Conservation (phyloP, 2,888 invertebrate species). For the Cheiracanthium punctorium region DNA sequence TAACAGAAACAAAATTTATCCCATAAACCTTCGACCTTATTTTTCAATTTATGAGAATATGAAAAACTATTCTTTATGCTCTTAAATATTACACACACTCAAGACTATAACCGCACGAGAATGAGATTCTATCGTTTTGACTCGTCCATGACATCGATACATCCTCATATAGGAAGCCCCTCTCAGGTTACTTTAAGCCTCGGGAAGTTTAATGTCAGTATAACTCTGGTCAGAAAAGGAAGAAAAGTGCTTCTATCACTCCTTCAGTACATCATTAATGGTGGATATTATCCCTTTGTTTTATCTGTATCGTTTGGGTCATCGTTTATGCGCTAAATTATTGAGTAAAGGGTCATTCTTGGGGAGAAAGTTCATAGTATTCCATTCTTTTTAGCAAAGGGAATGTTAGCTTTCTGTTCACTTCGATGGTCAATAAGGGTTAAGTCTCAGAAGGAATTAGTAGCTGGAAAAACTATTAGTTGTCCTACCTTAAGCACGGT, state of each 20-base stretch:
- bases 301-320: conserved; percentile 42
- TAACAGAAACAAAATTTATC: no score
- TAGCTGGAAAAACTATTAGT: conserved; percentile 45
- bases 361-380: conserved; percentile 6
- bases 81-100: conserved; percentile 16
- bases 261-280: conserved; percentile 58
- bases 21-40: no score
- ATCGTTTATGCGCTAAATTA: conserved; percentile 60
- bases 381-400: conserved; percentile 28
- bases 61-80: conserved; percentile 25
- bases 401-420: neutral
- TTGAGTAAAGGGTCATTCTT: conserved; percentile 54
- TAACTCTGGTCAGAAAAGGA: conserved; percentile 37
- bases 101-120: conserved; percentile 9
- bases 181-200: conserved; percentile 53
- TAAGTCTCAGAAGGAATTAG: conserved; percentile 17
- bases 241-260: conserved; percentile 34
- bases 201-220: conserved; percentile 55
- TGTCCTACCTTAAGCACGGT: neutral
- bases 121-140: conserved; percentile 60
- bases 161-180: conserved; percentile 47
- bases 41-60: no score
- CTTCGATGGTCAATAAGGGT: conserved; percentile 17
- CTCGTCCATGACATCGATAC: conserved; percentile 56
- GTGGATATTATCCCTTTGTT: conserved; percentile 66